phyloP scores from a whole-genome alignment of 2,888 invertebrate species.

The Rhamnusium bicolor region DNA sequence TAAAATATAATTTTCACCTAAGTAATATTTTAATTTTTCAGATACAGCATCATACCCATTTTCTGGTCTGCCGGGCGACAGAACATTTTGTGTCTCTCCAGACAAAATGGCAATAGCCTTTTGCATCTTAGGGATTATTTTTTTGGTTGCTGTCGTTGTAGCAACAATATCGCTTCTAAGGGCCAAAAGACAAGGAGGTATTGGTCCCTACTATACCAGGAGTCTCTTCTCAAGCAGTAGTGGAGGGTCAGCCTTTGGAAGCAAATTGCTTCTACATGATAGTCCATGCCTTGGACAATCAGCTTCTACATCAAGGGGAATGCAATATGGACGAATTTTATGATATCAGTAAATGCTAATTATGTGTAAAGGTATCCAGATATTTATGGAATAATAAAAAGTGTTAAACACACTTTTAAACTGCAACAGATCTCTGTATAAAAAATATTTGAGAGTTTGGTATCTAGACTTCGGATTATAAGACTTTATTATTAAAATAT shows the following conservation, averaged over 20 bases:
- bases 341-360: constrained; percentile 23
- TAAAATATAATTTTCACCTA: constrained; percentile 4
- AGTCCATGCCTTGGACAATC: constrained; percentile 76
- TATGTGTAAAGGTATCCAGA: not conserved
- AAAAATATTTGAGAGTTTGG: not conserved
- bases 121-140: constrained; percentile 81
- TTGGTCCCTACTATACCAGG: constrained; percentile 75
- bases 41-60: constrained; percentile 60
- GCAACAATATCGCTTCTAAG: constrained; percentile 79
- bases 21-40: constrained; percentile 45
- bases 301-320: constrained; percentile 54
- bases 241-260: constrained; percentile 76
- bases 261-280: constrained; percentile 76
- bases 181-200: constrained; percentile 73
- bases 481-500: too few species aligned
- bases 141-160: constrained; percentile 81
- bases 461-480: too few species aligned
- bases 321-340: constrained; percentile 65
- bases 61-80: constrained; percentile 73
- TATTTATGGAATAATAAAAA: not conserved
- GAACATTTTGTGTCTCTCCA: constrained; percentile 82
- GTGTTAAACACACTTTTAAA: not conserved
- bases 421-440: not conserved
- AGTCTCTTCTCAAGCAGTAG: constrained; percentile 77
- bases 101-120: constrained; percentile 85